Percentiles rank a stretch among this genome's conserved stretches.
phyloP scores from a whole-genome alignment of 1,140 invertebrate species.

The Battus philenor region DNA sequence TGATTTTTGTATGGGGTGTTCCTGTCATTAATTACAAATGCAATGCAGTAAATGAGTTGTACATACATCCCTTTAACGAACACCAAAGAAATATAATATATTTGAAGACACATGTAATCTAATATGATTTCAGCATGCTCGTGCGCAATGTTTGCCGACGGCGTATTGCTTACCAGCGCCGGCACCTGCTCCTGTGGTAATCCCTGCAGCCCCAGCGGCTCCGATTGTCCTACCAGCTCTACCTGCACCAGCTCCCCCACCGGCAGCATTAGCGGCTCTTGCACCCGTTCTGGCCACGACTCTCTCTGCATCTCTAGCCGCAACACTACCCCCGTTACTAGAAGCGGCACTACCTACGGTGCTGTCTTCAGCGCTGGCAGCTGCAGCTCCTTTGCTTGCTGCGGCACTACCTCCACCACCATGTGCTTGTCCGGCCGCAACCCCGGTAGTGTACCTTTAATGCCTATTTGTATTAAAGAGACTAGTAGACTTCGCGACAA shows the following conservation, averaged over 20 bases:
- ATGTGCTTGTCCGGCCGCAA: constrained; percentile 5
- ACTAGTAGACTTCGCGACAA: no score
- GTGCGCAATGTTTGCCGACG: constrained; percentile 29
- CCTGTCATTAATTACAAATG: no score
- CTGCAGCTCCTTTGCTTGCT: constrained; percentile 30
- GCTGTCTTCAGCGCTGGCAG: constrained; percentile 31
- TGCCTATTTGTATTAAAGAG: no score
- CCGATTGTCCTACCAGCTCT: constrained; percentile 13
- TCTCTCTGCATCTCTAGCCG: constrained; percentile 31
- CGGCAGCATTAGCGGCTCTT: constrained; percentile 17
- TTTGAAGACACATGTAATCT: no score
- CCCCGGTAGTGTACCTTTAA: constrained; percentile 7
- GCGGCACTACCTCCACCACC: constrained; percentile 1
- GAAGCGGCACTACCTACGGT: constrained; percentile 37
- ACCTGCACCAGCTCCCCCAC: neutral
- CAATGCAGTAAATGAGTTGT: no score
- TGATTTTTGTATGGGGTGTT: no score
- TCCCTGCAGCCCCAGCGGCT: constrained; percentile 6
- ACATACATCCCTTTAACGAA: no score
- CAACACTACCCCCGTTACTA: constrained; percentile 33
- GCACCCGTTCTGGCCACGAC: constrained; percentile 29
- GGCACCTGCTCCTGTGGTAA: constrained; percentile 3
- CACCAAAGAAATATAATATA: neutral
- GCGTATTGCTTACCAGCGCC: constrained; percentile 11
- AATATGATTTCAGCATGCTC: constrained; percentile 27